These are phyloP conservation scores for Turdus rufiventris DNA, from an alignment of 2,113 vertebrate genomes.

Conservation along the genomic window DNA sequence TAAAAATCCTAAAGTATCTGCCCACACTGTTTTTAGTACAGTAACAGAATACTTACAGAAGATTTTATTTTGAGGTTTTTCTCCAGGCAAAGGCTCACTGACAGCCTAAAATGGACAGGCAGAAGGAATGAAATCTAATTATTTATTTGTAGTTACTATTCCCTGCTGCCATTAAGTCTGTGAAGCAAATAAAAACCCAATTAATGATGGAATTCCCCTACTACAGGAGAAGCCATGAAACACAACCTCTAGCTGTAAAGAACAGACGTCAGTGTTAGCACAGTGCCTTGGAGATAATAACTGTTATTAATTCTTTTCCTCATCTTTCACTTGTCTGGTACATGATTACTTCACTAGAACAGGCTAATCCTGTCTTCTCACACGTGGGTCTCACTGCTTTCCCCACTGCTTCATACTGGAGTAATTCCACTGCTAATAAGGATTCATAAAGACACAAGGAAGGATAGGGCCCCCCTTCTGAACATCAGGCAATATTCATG, in stretches of 20 bases:
- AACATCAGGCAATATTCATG: not conserved
- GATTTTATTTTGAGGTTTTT: not conserved
- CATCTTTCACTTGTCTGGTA: not conserved
- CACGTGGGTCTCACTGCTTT: not conserved
- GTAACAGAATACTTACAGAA: not conserved
- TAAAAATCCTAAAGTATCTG: not conserved
- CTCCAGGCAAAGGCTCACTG: not conserved
- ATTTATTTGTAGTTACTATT: not conserved
- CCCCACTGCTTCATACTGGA: not conserved
- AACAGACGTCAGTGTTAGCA: not conserved
- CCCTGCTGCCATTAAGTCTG: not conserved
- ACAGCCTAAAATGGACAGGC: not conserved
- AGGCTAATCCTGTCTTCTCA: not conserved
- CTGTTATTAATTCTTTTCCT: not conserved
- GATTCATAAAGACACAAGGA: not conserved
- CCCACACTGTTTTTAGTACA: not conserved
- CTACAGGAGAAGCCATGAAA: not conserved
- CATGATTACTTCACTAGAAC: not conserved
- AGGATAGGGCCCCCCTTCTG: not conserved
- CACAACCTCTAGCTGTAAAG: not conserved
- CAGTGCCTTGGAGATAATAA: not conserved
- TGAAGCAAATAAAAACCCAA: not conserved
- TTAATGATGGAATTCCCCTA: not conserved
- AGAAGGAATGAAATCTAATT: not conserved
- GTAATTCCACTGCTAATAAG: not conserved